phyloP scores from a whole-genome alignment of 2,888 invertebrate species.

The Tanytarsus gracilentus region DNA sequence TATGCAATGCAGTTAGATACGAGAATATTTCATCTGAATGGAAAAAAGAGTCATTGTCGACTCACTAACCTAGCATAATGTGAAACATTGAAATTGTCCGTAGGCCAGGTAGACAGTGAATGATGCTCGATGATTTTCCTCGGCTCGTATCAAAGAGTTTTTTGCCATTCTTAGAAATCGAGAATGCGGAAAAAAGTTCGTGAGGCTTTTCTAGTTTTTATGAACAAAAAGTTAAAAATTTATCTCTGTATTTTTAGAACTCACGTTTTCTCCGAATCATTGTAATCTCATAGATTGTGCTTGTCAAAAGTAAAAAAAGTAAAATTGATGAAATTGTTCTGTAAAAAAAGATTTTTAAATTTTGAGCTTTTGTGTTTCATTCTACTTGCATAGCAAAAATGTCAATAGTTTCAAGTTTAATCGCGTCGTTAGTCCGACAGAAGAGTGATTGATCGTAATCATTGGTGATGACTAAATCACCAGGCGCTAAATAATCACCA shows the following conservation, averaged over 20 bases:
- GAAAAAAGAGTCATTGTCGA: background rate
- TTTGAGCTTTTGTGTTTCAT: background rate
- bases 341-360: background rate
- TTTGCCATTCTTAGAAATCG: slow-evolving; percentile 29
- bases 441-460: slow-evolving; percentile 34
- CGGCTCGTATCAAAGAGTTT: slow-evolving; percentile 30
- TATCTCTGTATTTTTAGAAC: background rate
- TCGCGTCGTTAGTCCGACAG: slow-evolving; percentile 37
- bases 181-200: slow-evolving; percentile 29
- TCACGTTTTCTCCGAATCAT: slow-evolving; percentile 13
- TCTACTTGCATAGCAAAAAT: slow-evolving; percentile 40
- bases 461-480: slow-evolving; percentile 30
- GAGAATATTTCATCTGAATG: background rate
- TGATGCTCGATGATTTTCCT: background rate
- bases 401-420: slow-evolving; percentile 36
- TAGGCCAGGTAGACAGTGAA: slow-evolving; percentile 23
- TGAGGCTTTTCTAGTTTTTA: background rate
- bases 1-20: background rate
- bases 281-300: slow-evolving; percentile 33
- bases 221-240: background rate
- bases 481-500: slow-evolving; percentile 33
- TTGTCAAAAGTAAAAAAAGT: slow-evolving; percentile 32
- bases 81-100: slow-evolving; percentile 31
- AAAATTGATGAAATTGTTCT: slow-evolving; percentile 33
- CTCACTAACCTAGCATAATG: slow-evolving; percentile 30